phyloP scores from a whole-genome alignment of 2,888 invertebrate genomes.

The Dicyrtomina minuta region DNA sequence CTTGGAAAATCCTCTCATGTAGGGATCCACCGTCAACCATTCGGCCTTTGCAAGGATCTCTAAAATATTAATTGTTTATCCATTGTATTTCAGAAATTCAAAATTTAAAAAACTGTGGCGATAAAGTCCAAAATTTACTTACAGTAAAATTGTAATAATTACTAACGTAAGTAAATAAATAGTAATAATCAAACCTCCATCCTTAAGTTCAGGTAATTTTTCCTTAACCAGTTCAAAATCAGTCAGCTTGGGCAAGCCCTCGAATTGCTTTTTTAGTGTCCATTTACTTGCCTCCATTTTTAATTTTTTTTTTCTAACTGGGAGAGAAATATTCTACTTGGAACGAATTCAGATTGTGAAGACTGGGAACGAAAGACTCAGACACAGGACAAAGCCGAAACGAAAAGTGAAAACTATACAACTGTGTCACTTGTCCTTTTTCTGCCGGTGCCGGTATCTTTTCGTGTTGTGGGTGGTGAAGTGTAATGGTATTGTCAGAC shows the following conservation, averaged over 20 bases:
- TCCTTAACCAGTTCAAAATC: constrained; percentile 71
- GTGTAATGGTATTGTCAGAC: too few species aligned
- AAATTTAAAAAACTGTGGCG: too few species aligned
- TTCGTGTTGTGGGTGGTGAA: too few species aligned
- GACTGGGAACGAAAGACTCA: not conserved
- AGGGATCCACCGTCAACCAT: constrained; percentile 74
- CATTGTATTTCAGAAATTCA: not conserved
- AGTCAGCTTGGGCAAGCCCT: constrained; percentile 66
- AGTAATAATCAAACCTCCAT: constrained; percentile 65
- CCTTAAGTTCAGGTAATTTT: constrained; percentile 63
- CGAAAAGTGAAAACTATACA: too few species aligned
- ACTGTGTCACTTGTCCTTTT: too few species aligned
- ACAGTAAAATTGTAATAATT: too few species aligned
- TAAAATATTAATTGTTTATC: not conserved
- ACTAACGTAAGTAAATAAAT: too few species aligned
- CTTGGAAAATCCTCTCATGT: constrained; percentile 59
- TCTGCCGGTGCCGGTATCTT: too few species aligned
- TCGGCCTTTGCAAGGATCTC: constrained; percentile 64
- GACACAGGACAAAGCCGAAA: not conserved
- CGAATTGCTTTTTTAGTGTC: constrained; percentile 66
- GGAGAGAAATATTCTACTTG: not conserved
- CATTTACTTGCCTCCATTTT: constrained; percentile 63
- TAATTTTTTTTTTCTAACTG: not conserved
- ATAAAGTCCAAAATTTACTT: too few species aligned
- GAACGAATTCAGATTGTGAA: not conserved